A percentile compares a stretch with the other conserved stretches of the same genome.
Conservation (phyloP, 2,113 vertebrate species). For the Sardina pilchardus region DNA sequence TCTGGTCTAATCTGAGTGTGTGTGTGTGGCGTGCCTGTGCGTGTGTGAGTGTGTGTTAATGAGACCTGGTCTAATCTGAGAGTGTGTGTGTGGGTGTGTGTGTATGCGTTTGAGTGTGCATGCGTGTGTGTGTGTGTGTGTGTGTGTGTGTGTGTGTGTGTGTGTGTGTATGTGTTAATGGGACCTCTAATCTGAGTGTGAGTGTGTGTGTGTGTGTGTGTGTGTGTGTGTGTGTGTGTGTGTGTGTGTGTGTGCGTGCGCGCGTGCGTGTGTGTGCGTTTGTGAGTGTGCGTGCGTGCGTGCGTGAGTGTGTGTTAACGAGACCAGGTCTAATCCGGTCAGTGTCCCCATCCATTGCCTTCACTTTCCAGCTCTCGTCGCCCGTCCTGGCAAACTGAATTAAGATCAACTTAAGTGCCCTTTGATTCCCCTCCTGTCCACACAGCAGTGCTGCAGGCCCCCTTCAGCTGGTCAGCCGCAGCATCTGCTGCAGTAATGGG, state of each 20-base stretch:
- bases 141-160: not conserved
- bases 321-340: too few relatives aligned
- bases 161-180: not conserved
- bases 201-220: not conserved
- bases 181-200: not conserved
- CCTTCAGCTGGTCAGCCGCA: too few relatives aligned
- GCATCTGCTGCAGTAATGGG: too few relatives aligned
- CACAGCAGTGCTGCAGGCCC: too few relatives aligned
- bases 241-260: not conserved
- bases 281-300: not conserved
- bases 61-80: too few relatives aligned
- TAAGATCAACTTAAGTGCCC: too few relatives aligned
- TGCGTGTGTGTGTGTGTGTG: not conserved
- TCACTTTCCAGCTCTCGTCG: too few relatives aligned
- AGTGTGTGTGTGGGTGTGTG: not conserved
- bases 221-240: not conserved
- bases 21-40: not conserved
- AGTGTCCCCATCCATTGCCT: too few relatives aligned
- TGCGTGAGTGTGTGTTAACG: not conserved
- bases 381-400: too few relatives aligned
- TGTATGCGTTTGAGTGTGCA: not conserved
- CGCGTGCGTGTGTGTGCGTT: not conserved
- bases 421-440: too few relatives aligned
- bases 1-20: not conserved
- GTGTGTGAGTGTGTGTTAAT: slow-evolving; percentile 5